A percentile compares a stretch with the other conserved stretches of the same genome.
These are phyloP conservation scores for Cynodonichthys magdalenae DNA, from an alignment of 2,797 vertebrate species.

Conservation along the genomic window DNA sequence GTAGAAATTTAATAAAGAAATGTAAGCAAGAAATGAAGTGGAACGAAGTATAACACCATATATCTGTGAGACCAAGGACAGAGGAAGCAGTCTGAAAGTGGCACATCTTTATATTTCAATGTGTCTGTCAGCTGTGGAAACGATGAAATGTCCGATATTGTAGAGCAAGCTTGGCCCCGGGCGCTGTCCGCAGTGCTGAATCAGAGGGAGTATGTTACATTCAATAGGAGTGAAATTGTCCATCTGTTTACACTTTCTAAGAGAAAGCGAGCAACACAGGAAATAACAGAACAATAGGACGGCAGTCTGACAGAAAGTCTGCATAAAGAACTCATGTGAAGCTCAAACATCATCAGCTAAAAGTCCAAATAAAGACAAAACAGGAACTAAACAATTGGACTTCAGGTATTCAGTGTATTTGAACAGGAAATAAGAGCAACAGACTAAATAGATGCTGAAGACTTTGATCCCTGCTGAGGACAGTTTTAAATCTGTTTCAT, in stretches of 20 bases:
- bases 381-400: neutral
- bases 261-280: neutral
- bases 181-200: slow-evolving; percentile 61
- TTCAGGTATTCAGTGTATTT: too few species aligned
- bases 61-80: slow-evolving; percentile 29
- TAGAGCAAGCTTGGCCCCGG: slow-evolving; percentile 16
- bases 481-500: too few species aligned
- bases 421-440: too few species aligned
- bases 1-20: too few species aligned
- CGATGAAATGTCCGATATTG: slow-evolving; percentile 9
- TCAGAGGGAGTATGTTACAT: slow-evolving; percentile 1
- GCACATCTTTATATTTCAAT: slow-evolving; percentile 23
- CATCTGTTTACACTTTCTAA: slow-evolving; percentile 17
- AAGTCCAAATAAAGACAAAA: neutral
- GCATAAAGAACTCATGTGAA: neutral
- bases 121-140: slow-evolving; percentile 9
- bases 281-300: neutral
- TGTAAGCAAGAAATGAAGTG: slow-evolving; percentile 28
- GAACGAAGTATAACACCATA: slow-evolving; percentile 26
- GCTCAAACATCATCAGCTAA: neutral
- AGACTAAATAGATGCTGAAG: too few species aligned
- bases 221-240: slow-evolving; percentile 25
- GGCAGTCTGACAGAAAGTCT: neutral
- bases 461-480: too few species aligned
- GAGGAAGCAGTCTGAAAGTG: slow-evolving; percentile 27